Percentiles rank a stretch among this genome's conserved stretches.
Conservation (phyloP, 2,113 vertebrate species). For the Pterocles gutturalis region DNA sequence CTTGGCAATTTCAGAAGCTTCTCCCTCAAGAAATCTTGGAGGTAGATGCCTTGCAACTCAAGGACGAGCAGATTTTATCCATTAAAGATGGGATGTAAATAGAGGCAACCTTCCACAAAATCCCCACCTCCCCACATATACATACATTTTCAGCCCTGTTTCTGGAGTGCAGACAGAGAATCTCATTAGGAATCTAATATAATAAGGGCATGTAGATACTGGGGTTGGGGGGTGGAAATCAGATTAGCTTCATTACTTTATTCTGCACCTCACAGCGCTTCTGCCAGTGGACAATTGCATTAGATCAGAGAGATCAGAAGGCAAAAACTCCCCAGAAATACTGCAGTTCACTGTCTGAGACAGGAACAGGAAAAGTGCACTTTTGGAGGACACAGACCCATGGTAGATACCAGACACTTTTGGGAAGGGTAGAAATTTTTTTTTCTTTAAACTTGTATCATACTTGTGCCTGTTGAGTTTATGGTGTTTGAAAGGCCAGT, state of each 20-base stretch:
- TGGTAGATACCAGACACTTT: background rate
- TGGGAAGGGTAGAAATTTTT: background rate
- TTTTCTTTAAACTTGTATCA: background rate
- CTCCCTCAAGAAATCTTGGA: conserved; percentile 43
- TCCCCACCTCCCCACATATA: conserved; percentile 33
- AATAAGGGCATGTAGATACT: conserved; percentile 97
- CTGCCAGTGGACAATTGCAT: conserved; percentile 97
- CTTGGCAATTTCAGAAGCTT: background rate
- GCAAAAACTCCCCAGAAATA: conserved; percentile 84
- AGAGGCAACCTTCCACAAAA: conserved; percentile 84
- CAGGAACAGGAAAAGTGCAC: background rate
- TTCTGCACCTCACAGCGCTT: conserved; percentile 94
- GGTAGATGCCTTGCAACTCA: conserved; percentile 80
- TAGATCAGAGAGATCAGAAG: conserved; percentile 92
- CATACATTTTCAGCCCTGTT: conserved; percentile 78
- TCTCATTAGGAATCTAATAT: conserved; percentile 99
- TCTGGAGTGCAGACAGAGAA: conserved; percentile 86
- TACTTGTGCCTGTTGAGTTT: background rate
- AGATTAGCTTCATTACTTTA: conserved; percentile 98
- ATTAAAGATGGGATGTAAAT: conserved; percentile 98
- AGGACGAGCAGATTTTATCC: conserved; percentile 92
- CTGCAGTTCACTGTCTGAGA: conserved; percentile 68
- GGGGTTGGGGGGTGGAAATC: conserved; percentile 91
- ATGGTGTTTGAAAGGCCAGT: background rate
- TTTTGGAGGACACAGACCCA: conserved; percentile 29